These are phyloP conservation scores for Gavialis gangeticus DNA, from an alignment of 2,113 vertebrate genomes.

Conservation along the genomic window DNA sequence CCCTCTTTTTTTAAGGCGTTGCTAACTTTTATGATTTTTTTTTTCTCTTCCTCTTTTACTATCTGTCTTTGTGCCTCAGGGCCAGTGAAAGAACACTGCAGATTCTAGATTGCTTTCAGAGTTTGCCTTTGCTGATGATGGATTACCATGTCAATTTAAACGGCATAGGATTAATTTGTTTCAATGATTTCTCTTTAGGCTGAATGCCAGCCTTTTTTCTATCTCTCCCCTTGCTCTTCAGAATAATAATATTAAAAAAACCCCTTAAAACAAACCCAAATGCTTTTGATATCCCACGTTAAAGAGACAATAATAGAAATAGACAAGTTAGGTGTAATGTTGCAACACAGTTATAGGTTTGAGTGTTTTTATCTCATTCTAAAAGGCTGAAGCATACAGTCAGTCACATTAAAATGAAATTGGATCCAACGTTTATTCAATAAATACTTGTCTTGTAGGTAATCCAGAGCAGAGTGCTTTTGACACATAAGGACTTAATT, in stretches of 20 bases:
- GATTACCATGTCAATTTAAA: conserved; percentile 98
- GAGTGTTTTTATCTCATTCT: conserved; percentile 80
- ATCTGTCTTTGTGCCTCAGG: conserved; percentile 88
- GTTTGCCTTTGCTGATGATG: conserved; percentile 95
- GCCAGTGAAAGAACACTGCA: conserved; percentile 89
- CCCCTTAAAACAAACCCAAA: conserved; percentile 3
- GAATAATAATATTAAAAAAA: conserved; percentile 70
- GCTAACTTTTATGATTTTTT: conserved; percentile 80
- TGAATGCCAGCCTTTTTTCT: conserved; percentile 89
- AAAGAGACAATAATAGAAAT: conserved; percentile 80
- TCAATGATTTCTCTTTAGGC: conserved; percentile 98
- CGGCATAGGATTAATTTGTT: conserved; percentile 99
- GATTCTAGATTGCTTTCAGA: conserved; percentile 93
- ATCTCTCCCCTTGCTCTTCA: conserved; percentile 73
- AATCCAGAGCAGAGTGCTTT: conserved; percentile 83
- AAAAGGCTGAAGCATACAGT: conserved; percentile 77
- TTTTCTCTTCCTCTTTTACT: conserved; percentile 70
- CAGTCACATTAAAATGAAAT: conserved; percentile 87
- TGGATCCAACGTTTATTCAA: conserved; percentile 87
- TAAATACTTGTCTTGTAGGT: conserved; percentile 87
- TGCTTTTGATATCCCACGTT: conserved; percentile 63
- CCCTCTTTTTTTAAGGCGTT: conserved; percentile 71
- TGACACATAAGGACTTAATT: conserved; percentile 87
- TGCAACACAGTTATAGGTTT: conserved; percentile 71
- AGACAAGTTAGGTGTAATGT: conserved; percentile 81